phyloP scores from a whole-genome alignment of 2,888 invertebrate species.

The Agrypnus murinus region DNA sequence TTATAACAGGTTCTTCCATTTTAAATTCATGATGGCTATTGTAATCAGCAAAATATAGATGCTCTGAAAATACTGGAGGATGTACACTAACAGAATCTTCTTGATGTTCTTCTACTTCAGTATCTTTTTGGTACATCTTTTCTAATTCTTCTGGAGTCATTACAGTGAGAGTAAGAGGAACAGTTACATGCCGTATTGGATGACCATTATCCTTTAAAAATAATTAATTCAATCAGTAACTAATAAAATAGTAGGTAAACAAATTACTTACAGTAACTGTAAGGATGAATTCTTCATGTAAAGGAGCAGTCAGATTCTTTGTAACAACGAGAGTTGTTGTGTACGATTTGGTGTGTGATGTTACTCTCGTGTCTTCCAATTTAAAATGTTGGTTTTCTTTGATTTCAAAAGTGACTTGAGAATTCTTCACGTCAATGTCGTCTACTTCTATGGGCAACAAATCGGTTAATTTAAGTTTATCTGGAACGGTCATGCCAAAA shows the following conservation, averaged over 20 bases:
- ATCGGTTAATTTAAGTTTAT: slow-evolving; percentile 31
- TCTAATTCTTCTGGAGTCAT: slow-evolving; percentile 11
- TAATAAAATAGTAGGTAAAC: neutral
- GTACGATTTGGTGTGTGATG: neutral
- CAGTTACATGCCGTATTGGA: neutral
- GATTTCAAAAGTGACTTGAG: neutral
- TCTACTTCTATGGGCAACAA: slow-evolving; percentile 17
- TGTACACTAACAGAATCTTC: neutral
- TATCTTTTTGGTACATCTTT: neutral
- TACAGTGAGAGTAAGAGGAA: slow-evolving; percentile 24
- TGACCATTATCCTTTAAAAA: slow-evolving; percentile 36
- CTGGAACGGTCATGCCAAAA: slow-evolving; percentile 31
- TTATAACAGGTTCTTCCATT: slow-evolving; percentile 32
- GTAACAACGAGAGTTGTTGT: neutral
- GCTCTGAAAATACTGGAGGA: slow-evolving; percentile 37
- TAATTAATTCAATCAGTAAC: neutral
- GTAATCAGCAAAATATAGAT: slow-evolving; percentile 38
- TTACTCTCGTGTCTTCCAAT: neutral
- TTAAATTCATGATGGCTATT: slow-evolving; percentile 4
- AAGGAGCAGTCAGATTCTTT: slow-evolving; percentile 31
- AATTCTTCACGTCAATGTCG: slow-evolving; percentile 38
- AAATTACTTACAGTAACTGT: slow-evolving; percentile 31
- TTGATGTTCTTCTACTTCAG: neutral
- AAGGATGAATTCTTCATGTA: slow-evolving; percentile 22
- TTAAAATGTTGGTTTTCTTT: slow-evolving; percentile 33